These are phyloP conservation scores for Nymphalis urticae DNA, from an alignment of 2,888 invertebrate genomes.

Conservation along the genomic window DNA sequence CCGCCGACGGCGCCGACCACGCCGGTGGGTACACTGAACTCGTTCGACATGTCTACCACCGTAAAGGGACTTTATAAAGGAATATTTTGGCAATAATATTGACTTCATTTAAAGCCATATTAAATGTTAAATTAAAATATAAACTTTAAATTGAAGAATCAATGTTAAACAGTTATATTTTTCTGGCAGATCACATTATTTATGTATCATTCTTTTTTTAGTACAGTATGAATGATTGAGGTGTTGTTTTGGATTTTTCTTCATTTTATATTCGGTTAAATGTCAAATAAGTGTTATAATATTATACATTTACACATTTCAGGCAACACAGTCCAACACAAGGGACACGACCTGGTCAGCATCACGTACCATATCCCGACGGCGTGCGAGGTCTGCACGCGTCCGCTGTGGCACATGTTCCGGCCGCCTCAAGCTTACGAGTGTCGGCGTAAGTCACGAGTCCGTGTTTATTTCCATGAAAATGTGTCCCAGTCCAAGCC, in stretches of 20 bases:
- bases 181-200: not conserved
- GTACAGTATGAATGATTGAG: not conserved
- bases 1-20: constrained; percentile 59
- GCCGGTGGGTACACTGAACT: constrained; percentile 52
- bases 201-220: not conserved
- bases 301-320: constrained; percentile 20
- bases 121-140: no score
- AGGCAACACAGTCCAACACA: constrained; percentile 87
- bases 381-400: constrained; percentile 98
- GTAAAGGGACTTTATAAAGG: no score
- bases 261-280: no score
- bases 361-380: constrained; percentile 99
- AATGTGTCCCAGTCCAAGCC: no score
- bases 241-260: no score
- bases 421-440: constrained; percentile 98
- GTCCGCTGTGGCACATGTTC: constrained; percentile 98
- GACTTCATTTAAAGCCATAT: not conserved
- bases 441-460: constrained; percentile 89
- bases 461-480: not conserved
- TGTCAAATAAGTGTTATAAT: no score
- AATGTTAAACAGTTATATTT: not conserved
- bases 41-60: no score
- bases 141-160: no score
- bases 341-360: constrained; percentile 97
- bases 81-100: no score